phyloP scores from a whole-genome alignment of 1,140 invertebrate species.

The Drosophila malerkotliana region DNA sequence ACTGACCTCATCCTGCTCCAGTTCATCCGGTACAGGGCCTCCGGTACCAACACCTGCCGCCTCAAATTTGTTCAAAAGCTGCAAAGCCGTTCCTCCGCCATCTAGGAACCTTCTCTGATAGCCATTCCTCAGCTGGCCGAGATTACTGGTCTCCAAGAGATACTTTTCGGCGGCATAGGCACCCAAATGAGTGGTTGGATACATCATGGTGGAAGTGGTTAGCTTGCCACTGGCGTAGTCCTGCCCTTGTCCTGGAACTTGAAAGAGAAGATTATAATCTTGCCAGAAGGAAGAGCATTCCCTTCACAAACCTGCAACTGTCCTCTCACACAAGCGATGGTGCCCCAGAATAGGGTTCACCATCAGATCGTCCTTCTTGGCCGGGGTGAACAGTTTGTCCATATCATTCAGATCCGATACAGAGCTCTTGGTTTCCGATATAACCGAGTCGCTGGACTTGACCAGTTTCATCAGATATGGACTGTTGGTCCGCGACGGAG shows the following conservation, averaged over 20 bases:
- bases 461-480: conserved; percentile 83
- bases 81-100: conserved; percentile 74
- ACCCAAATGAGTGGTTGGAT: conserved; percentile 69
- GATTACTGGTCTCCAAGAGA: conserved; percentile 70
- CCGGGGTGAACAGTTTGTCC: conserved; percentile 80
- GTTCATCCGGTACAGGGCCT: conserved; percentile 18
- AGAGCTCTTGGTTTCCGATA: conserved; percentile 83
- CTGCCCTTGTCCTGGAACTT: not conserved
- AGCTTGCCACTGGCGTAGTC: conserved; percentile 51
- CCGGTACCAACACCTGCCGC: not conserved
- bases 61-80: conserved; percentile 57
- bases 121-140: conserved; percentile 55
- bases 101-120: conserved; percentile 73
- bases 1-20: conserved; percentile 65
- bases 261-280: not conserved
- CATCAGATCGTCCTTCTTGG: conserved; percentile 82
- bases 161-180: conserved; percentile 75
- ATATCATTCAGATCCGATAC: conserved; percentile 81
- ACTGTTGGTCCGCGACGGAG: conserved; percentile 82
- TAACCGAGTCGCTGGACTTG: conserved; percentile 83
- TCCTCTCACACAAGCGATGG: conserved; percentile 86
- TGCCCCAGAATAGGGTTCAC: conserved; percentile 86
- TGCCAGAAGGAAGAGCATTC: not conserved
- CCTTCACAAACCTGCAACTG: conserved; percentile 1
- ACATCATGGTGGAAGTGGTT: conserved; percentile 69